phyloP scores from a whole-genome alignment of 2,888 invertebrate species.

The Drosophila sordidula region DNA sequence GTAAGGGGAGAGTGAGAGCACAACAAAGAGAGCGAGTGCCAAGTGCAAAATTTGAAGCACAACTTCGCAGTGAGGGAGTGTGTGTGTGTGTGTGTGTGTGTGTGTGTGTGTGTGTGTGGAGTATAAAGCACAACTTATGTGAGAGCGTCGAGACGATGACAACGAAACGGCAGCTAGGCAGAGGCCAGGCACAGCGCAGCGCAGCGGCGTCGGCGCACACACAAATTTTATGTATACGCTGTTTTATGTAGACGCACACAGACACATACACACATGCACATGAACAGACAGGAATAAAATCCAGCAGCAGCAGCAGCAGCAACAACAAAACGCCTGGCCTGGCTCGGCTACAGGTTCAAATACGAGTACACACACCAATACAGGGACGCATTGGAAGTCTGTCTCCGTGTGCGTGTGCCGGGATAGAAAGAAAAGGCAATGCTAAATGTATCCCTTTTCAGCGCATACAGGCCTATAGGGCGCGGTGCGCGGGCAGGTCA shows the following conservation, averaged over 20 bases:
- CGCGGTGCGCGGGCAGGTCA: constrained; percentile 62
- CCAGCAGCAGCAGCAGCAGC: constrained; percentile 57
- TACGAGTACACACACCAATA: constrained; percentile 52
- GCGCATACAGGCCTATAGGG: constrained; percentile 46
- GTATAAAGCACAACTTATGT: constrained; percentile 71
- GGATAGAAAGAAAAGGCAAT: constrained; percentile 63
- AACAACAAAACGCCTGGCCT: constrained; percentile 59
- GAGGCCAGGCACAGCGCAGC: constrained; percentile 49
- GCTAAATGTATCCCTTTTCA: constrained; percentile 79
- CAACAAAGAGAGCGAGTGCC: constrained; percentile 53
- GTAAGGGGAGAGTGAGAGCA: constrained; percentile 9
- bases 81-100: constrained; percentile 24
- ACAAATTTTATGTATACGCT: constrained; percentile 81
- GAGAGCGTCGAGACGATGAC: constrained; percentile 53
- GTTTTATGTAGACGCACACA: constrained; percentile 69
- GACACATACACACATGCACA: constrained; percentile 31
- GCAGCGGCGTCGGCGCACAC: constrained; percentile 78
- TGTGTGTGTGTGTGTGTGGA: constrained; percentile 28
- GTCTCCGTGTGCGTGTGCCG: constrained; percentile 35
- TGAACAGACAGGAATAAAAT: constrained; percentile 66
- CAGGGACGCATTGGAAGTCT: constrained; percentile 53
- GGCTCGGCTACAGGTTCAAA: constrained; percentile 74
- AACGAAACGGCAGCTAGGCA: constrained; percentile 58
- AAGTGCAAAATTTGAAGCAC: constrained; percentile 78
- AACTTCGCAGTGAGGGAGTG: constrained; percentile 59